Evolutionary conservation across 2,113 vertebrate genomes (phyloP), one percentile per base, ranked within the genome.

Genomic region (Upupa epops): DNA sequence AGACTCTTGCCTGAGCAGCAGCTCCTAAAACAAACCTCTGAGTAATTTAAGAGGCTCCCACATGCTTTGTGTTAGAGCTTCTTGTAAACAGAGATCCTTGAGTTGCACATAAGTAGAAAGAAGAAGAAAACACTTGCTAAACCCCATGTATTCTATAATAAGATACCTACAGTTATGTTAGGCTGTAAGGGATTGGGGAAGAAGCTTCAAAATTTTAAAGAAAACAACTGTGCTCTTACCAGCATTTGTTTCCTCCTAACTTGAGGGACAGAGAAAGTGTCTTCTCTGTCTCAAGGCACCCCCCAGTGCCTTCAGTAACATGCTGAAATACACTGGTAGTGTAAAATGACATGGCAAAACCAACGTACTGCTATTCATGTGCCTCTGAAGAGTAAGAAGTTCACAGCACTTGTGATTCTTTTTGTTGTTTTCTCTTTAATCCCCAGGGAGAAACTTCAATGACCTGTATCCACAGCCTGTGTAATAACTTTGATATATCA

Each of bases 401-500:
- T 73, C 22, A 36, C 36, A 42, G 48, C 0, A 4, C 32, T 63
- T 75, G 31, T 42, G 40, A 42, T 26, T 29, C 6, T 26, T 49
- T 54, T 77, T 28, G 51, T 89, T 77, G 13, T 19, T 89, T 83
- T 68, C 48, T 31, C 16, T 90, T 89, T 52, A 54, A 13, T 88
- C 69, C 64, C 48, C 28, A 49, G 59, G 72, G 83, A 95, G 42
- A 68, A 42, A 45, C 36, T 58, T 61, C 80, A 73, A 7, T 85
- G 79, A 29, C 46, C 58, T 81, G 55, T 70, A 42, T 55, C 59
- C 54, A 78, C 72, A 87, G 65, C 13, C 11, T 58, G 29, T 72
- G 18, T 77, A 89, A 73, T 91, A 84, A 92, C 82, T 96, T 85
- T 55, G 75, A 77, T 64, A 26, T 37, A 28, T 90, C 32, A 11